Conservation (phyloP, 2,797 vertebrate species). For the Alcedo quadribrachys region DNA sequence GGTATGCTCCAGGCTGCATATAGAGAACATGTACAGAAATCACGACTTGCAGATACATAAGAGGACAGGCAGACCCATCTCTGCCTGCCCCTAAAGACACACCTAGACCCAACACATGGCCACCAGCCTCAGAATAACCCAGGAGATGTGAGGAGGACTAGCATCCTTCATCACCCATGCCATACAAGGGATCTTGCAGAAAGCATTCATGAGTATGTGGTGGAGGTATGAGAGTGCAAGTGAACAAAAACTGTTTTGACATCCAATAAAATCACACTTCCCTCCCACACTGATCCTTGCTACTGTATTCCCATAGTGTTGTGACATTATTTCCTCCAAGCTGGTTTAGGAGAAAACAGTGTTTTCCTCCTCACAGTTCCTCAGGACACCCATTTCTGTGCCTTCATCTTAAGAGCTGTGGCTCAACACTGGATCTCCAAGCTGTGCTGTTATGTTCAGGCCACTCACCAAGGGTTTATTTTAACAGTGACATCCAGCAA, state of each 20-base stretch:
- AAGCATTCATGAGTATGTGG: rapidly evolving
- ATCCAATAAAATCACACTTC: neutral
- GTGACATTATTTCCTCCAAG: neutral
- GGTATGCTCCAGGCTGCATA: rapidly evolving
- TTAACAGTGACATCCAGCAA: neutral
- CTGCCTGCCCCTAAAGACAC: neutral
- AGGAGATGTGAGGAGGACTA: neutral
- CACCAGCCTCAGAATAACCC: neutral
- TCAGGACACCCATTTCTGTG: neutral
- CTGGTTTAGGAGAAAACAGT: neutral
- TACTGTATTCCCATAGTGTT: neutral
- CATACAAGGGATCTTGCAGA: neutral
- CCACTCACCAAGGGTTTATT: neutral
- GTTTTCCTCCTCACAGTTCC: neutral
- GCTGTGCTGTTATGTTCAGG: neutral
- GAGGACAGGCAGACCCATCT: neutral
- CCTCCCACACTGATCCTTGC: neutral
- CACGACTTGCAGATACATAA: neutral
- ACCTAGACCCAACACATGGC: neutral
- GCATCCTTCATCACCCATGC: neutral
- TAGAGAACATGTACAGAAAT: neutral
- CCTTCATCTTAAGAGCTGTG: neutral
- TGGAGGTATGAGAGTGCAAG: neutral
- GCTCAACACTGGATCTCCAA: neutral
- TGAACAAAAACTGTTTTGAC: neutral